phyloP scores from a whole-genome alignment of 2,888 invertebrate genomes.

The Baronia brevicornis region DNA sequence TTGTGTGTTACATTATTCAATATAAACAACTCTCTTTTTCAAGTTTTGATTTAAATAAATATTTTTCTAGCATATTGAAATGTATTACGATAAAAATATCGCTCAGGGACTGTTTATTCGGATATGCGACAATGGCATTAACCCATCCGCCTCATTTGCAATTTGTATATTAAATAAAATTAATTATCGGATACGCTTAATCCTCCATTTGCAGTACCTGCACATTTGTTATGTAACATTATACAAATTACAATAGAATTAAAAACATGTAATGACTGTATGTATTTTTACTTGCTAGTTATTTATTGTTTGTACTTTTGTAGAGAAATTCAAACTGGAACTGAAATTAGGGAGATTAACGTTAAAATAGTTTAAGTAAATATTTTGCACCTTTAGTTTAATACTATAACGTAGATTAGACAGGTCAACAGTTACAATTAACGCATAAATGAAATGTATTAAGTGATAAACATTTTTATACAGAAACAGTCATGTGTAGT shows the following conservation, averaged over 20 bases:
- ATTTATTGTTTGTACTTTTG: conserved; percentile 60
- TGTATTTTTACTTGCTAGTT: conserved; percentile 49
- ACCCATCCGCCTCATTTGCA: conserved; percentile 8
- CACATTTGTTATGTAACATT: conserved; percentile 57
- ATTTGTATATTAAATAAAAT: conserved; percentile 22
- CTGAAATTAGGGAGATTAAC: conserved; percentile 66
- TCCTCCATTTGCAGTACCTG: conserved; percentile 63
- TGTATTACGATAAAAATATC: too few species aligned
- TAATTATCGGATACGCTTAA: conserved; percentile 63
- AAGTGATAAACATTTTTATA: too few species aligned
- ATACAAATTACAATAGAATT: conserved; percentile 54
- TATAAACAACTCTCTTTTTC: too few species aligned
- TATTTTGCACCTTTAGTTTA: conserved; percentile 54
- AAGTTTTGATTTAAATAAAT: too few species aligned
- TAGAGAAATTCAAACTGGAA: conserved; percentile 66
- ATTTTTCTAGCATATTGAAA: too few species aligned
- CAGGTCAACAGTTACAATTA: background rate
- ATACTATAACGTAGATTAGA: conserved; percentile 33
- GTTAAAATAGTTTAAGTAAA: conserved; percentile 54
- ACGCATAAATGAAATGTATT: background rate
- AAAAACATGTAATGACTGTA: conserved; percentile 48
- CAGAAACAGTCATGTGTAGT: too few species aligned
- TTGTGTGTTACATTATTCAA: too few species aligned
- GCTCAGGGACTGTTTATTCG: too few species aligned
- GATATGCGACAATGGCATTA: conserved; percentile 1